phyloP scores from a whole-genome alignment of 2,797 vertebrate genomes.

The Hydrolagus colliei region DNA sequence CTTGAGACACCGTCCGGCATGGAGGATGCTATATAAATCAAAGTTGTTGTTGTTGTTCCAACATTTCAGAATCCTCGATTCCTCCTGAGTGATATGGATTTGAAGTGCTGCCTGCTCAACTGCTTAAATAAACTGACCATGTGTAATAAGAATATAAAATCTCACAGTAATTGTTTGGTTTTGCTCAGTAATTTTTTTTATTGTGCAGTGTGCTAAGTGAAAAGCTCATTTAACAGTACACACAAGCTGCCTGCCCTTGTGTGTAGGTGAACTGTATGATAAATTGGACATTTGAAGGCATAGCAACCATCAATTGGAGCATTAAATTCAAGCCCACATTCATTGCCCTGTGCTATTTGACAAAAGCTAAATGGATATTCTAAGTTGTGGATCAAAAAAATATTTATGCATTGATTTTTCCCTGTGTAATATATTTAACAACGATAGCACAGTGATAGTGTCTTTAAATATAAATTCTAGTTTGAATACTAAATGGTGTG shows the following conservation, averaged over 20 bases:
- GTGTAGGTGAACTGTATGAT: conserved; percentile 27
- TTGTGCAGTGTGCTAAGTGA: conserved; percentile 21
- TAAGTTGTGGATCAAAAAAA: not conserved
- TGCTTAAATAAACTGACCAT: conserved; percentile 7
- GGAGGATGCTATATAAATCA: too few species aligned
- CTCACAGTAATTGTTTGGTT: conserved; percentile 27
- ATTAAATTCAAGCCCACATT: conserved; percentile 7
- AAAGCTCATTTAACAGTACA: conserved; percentile 28
- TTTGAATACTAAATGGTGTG: conserved; percentile 22
- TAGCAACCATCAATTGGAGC: conserved; percentile 18
- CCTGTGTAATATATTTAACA: conserved; percentile 15
- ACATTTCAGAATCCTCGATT: too few species aligned
- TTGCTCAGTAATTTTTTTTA: conserved; percentile 24
- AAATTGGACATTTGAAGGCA: conserved; percentile 23
- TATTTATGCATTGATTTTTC: not conserved
- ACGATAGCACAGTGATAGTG: not conserved
- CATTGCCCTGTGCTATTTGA: conserved; percentile 12
- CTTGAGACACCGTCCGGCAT: too few species aligned
- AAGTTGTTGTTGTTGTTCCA: too few species aligned
- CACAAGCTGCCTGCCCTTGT: conserved; percentile 22
- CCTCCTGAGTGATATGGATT: not conserved
- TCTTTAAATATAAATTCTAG: conserved; percentile 17
- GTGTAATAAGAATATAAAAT: conserved; percentile 13
- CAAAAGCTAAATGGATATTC: conserved; percentile 22
- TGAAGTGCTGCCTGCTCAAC: conserved; percentile 18